A percentile compares a stretch with the other conserved stretches of the same genome.
phyloP scores from a whole-genome alignment of 2,888 invertebrate species.

The Magallana nippona region DNA sequence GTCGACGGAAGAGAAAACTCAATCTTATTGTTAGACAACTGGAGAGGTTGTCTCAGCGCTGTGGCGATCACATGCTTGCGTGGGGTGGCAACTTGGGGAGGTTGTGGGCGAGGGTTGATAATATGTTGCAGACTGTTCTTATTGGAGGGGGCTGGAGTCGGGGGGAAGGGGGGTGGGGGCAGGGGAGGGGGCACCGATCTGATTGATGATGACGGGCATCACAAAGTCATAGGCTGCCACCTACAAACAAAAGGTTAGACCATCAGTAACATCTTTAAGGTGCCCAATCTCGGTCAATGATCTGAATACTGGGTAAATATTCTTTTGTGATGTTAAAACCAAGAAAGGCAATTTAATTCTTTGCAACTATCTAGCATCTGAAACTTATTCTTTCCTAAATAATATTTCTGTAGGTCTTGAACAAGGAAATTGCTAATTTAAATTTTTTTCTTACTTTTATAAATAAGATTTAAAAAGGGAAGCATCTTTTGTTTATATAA shows the following conservation, averaged over 20 bases:
- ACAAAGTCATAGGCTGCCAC: conserved; percentile 80
- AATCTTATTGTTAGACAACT: conserved; percentile 73
- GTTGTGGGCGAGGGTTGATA: conserved; percentile 74
- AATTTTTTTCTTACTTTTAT: too few species aligned
- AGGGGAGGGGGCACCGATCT: conserved; percentile 74
- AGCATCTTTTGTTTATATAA: too few species aligned
- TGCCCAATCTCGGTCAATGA: too few species aligned
- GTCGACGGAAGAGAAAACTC: conserved; percentile 73
- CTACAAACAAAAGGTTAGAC: conserved; percentile 59
- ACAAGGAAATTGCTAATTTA: neutral
- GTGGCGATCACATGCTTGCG: conserved; percentile 78
- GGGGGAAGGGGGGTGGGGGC: conserved; percentile 74
- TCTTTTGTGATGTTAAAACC: neutral
- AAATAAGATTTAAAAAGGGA: too few species aligned
- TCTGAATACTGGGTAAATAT: too few species aligned
- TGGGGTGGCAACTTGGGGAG: conserved; percentile 73
- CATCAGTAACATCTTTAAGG: too few species aligned
- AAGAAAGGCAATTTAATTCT: neutral
- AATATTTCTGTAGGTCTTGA: neutral
- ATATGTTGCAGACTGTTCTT: conserved; percentile 75
- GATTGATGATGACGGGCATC: conserved; percentile 78
- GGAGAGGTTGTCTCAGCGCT: conserved; percentile 77
- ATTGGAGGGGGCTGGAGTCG: conserved; percentile 70
- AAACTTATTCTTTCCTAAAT: neutral
- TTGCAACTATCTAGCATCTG: too few species aligned